Evolutionary conservation across 2,113 vertebrate species (phyloP).

Genomic region (Fregetta grallaria): DNA sequence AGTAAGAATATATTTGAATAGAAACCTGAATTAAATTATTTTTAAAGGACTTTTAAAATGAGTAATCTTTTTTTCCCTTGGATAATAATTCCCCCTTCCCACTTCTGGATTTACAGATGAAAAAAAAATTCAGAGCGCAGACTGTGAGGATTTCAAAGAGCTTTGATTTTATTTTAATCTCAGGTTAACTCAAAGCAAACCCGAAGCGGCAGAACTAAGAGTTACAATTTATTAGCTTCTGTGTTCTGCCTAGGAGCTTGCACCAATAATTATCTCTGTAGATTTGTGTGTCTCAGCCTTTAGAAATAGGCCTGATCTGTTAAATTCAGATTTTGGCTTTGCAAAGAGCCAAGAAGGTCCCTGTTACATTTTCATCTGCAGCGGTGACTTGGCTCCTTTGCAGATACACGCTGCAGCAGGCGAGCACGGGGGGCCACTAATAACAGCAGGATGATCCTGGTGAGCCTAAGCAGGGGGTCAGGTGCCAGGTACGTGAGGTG

Average conservation of each 20-base stretch:
- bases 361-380: neutral
- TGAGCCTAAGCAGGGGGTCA: slow-evolving; percentile 29
- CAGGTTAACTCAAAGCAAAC: neutral
- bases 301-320: neutral
- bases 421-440: fast-evolving
- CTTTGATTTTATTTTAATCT: neutral
- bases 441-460: slow-evolving; percentile 20
- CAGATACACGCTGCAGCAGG: neutral
- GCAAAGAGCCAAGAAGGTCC: neutral
- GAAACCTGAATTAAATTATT: neutral
- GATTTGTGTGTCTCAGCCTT: neutral
- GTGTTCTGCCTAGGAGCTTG: neutral
- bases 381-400: neutral
- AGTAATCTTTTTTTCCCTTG: neutral
- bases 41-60: neutral
- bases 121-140: neutral
- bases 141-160: neutral
- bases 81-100: neutral
- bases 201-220: neutral
- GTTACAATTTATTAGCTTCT: neutral
- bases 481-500: neutral
- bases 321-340: neutral
- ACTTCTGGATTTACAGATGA: neutral
- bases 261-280: neutral
- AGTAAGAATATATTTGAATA: neutral